These are phyloP conservation scores for Eupeodes luniger DNA, from an alignment of 2,888 invertebrate genomes.

Conservation along the genomic window DNA sequence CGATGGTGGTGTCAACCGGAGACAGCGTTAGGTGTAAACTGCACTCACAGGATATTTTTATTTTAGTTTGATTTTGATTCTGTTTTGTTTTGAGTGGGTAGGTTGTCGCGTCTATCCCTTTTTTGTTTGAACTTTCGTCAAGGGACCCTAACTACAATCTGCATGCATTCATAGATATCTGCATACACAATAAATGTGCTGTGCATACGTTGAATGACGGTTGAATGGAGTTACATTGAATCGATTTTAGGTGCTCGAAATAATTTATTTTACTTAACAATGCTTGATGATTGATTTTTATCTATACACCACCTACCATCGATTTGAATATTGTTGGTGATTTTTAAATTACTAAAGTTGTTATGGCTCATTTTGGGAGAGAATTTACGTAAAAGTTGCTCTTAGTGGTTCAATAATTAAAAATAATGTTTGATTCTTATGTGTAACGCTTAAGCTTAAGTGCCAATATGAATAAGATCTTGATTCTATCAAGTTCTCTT, in stretches of 20 bases:
- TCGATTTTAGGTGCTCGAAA: constrained; percentile 66
- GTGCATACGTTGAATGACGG: constrained; percentile 19
- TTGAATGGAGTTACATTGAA: constrained; percentile 67
- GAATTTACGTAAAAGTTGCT: too few species aligned
- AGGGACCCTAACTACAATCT: constrained; percentile 7
- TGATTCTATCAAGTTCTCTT: too few species aligned
- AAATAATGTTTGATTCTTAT: too few species aligned
- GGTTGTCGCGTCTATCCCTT: constrained; percentile 57
- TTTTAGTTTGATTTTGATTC: constrained; percentile 9
- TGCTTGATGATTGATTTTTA: constrained; percentile 38
- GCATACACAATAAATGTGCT: neutral
- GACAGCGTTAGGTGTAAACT: constrained; percentile 72
- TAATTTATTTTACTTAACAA: constrained; percentile 57
- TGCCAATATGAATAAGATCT: too few species aligned
- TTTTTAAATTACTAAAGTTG: constrained; percentile 10
- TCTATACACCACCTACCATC: constrained; percentile 26
- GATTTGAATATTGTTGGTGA: constrained; percentile 26
- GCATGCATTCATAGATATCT: neutral
- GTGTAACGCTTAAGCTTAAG: too few species aligned
- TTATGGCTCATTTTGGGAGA: neutral
- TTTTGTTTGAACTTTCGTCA: constrained; percentile 52
- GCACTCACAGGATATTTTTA: constrained; percentile 29
- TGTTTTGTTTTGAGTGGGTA: constrained; percentile 50
- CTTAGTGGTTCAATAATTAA: too few species aligned
- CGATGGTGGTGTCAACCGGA: constrained; percentile 49